Base-by-base conservation (phyloP, 2,888 invertebrate genomes). In the Amiota minor region DNA sequence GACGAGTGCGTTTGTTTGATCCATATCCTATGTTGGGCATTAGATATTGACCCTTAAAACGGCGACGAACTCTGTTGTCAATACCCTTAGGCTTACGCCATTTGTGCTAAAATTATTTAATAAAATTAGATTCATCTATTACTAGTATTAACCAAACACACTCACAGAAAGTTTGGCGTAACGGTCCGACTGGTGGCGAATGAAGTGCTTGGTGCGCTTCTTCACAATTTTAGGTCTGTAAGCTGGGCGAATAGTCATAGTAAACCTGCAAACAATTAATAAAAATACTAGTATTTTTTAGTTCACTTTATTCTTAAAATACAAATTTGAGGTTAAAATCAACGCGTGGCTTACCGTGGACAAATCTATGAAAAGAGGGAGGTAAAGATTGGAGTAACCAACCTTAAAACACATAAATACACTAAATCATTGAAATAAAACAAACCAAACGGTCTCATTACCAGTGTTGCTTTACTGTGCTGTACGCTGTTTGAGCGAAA, bases 21-120 rank as follows among this genome's bases (percentile, higher is more conserved):
- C 99, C 99, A 90, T 98, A 99, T 93, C 99, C 99, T 90, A 99
- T 98, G 90, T 95, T 98, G 80, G 99, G 99, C 99, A 99, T 99
- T 92, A 97, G 92, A 89, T 95, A 97, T 90, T 98, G 98, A 47
- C 99, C 99, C 95, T 99, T 99, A 93, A 99, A 99, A 84, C 98
- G 94, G 90, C 99, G 95, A 84, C 99, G 95, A 68, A 99, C 99
- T 91, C 99, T 94, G 94, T 99, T 99, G 92, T 99, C 99, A 91
- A 99, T 99, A 97, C 99, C 99, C 92, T 98, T 98, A 20, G 99
- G 99, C 92, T 98, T 99, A 90, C 99, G 95, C 99, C 99, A 99
- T 93, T 96, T 98, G 83, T 95, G 93, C 96, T 97, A 85, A 18
- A 90, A 89, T 79, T 71, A 71, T 35, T 35, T 35, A 6, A 35